Conservation (phyloP, 2,888 invertebrate species). For the Bombylius discolor region DNA sequence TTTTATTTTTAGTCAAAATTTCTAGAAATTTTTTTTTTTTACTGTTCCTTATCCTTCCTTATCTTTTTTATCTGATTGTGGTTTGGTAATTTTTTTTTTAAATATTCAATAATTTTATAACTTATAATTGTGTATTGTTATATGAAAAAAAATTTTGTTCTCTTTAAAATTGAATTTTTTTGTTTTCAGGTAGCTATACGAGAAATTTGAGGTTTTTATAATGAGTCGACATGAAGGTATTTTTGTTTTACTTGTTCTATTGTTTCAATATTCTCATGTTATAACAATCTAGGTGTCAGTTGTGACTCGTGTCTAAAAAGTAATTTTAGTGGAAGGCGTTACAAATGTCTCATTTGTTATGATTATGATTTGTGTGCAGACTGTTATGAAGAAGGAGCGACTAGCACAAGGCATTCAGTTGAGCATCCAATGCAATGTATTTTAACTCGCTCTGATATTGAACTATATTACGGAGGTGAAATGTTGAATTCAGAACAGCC, state of each 20-base stretch:
- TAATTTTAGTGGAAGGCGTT: slow-evolving; percentile 93
- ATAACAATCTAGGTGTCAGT: slow-evolving; percentile 71
- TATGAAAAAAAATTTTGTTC: too few relatives aligned
- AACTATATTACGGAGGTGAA: slow-evolving; percentile 93
- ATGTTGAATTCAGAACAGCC: slow-evolving; percentile 81
- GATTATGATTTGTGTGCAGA: slow-evolving; percentile 97
- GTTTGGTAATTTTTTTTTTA: too few relatives aligned
- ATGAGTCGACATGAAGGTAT: slow-evolving; percentile 93
- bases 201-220: slow-evolving; percentile 27
- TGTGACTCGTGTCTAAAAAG: slow-evolving; percentile 98
- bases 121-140: too few relatives aligned
- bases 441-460: slow-evolving; percentile 91
- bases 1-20: background rate
- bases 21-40: background rate
- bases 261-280: background rate
- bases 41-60: too few relatives aligned
- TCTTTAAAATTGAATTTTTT: too few relatives aligned
- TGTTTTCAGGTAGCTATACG: too few relatives aligned
- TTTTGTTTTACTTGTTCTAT: too few relatives aligned
- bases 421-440: slow-evolving; percentile 99
- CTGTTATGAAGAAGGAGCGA: slow-evolving; percentile 87
- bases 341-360: slow-evolving; percentile 97
- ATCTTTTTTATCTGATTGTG: too few relatives aligned
- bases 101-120: too few relatives aligned
- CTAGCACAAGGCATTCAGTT: slow-evolving; percentile 81